phyloP scores from a whole-genome alignment of 1,140 invertebrate species.

The Leptestheria dahalacensis region DNA sequence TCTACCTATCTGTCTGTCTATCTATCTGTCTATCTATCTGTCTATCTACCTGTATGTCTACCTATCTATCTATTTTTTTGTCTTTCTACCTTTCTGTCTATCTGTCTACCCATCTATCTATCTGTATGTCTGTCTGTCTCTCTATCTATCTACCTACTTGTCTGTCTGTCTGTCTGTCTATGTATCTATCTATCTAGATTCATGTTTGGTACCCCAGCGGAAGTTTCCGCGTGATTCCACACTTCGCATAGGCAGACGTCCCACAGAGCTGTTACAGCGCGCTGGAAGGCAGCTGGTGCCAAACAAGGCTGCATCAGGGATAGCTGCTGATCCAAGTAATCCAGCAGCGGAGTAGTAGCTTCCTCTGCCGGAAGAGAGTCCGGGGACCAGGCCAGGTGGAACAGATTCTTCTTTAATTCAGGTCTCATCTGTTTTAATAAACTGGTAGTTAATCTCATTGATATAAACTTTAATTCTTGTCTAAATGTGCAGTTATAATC shows the following conservation, averaged over 20 bases:
- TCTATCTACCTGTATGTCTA: too few relatives aligned
- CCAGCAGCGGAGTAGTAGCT: constrained; percentile 69
- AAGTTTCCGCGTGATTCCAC: constrained; percentile 58
- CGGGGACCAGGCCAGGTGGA: constrained; percentile 90
- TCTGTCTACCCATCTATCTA: too few relatives aligned
- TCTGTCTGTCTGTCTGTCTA: too few relatives aligned
- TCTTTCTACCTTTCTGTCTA: too few relatives aligned
- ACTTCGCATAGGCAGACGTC: constrained; percentile 65
- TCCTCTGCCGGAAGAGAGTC: constrained; percentile 70
- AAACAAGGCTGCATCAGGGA: constrained; percentile 58
- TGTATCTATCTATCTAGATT: too few relatives aligned
- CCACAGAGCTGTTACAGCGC: constrained; percentile 60
- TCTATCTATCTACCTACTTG: too few relatives aligned
- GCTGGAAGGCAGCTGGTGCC: constrained; percentile 62
- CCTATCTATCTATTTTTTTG: too few relatives aligned
- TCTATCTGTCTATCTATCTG: too few relatives aligned
- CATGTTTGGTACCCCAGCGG: constrained; percentile 37
- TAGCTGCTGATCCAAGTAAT: constrained; percentile 70
- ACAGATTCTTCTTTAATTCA: constrained; percentile 74
- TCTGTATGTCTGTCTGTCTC: too few relatives aligned
- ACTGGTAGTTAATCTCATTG: neutral
- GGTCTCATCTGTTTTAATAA: constrained; percentile 49
- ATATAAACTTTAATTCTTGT: neutral
- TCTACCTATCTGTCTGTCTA: too few relatives aligned
- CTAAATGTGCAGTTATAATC: too few relatives aligned